These are phyloP conservation scores for Leptopilina syphax DNA, from an alignment of 2,888 invertebrate species.

Conservation along the genomic window DNA sequence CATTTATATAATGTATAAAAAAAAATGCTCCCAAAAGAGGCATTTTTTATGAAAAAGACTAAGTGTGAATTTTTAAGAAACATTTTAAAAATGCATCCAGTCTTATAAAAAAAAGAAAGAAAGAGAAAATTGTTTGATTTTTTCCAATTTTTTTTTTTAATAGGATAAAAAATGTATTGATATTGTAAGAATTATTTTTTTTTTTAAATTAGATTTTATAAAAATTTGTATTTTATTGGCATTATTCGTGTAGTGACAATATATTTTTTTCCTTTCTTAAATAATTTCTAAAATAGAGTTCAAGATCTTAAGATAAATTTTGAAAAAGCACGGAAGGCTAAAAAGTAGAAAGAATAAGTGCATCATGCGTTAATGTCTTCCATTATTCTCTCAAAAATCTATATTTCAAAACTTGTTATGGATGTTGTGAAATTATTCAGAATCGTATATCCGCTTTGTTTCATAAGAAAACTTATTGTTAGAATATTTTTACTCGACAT, in stretches of 20 bases:
- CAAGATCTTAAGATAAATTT: not conserved
- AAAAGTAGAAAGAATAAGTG: not conserved
- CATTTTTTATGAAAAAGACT: not conserved
- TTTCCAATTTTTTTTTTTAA: too few species aligned
- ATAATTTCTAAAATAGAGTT: not conserved
- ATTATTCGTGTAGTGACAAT: too few species aligned
- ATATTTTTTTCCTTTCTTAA: not conserved
- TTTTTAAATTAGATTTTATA: not conserved
- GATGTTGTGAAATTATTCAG: not conserved
- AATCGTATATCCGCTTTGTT: conserved; percentile 5
- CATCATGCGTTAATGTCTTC: conserved; percentile 11
- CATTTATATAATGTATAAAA: not conserved
- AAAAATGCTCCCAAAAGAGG: not conserved
- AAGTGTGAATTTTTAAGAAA: not conserved
- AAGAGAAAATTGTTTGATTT: too few species aligned
- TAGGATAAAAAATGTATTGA: not conserved
- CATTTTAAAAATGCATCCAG: not conserved
- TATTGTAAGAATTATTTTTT: not conserved
- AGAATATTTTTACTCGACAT: not conserved
- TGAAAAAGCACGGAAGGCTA: not conserved
- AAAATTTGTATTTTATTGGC: not conserved
- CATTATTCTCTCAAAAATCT: not conserved
- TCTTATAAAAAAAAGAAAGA: too few species aligned
- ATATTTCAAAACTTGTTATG: not conserved
- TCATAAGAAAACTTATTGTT: not conserved